Conservation (phyloP, 1,140 invertebrate genomes). For the Teleogryllus occipitalis region DNA sequence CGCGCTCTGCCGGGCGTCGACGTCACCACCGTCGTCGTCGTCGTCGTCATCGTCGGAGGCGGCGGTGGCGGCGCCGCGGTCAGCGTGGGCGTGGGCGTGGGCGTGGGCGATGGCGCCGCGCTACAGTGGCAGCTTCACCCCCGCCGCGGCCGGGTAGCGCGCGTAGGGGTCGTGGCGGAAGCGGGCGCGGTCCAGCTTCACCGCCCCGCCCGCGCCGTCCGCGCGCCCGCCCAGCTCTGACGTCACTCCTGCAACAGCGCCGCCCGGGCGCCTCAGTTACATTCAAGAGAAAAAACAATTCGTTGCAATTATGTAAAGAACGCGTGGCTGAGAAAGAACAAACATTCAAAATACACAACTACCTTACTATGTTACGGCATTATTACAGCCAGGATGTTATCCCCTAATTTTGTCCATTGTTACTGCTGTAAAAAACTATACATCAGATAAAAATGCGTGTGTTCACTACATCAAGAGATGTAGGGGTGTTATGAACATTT, state of each 20-base stretch:
- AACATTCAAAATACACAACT: no score
- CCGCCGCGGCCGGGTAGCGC: constrained; percentile 14
- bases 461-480: no score
- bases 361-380: no score
- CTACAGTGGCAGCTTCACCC: constrained; percentile 24
- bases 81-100: constrained; percentile 27
- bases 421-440: no score
- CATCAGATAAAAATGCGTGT: no score
- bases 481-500: no score
- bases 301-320: no score
- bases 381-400: no score
- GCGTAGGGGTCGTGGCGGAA: constrained; percentile 27
- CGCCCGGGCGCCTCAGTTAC: no score
- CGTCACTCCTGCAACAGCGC: constrained; percentile 8
- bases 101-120: background rate
- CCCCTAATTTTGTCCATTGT: no score
- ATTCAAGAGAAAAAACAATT: no score
- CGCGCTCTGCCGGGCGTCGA: constrained; percentile 53
- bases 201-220: constrained; percentile 16
- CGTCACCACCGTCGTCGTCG: constrained; percentile 67
- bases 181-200: constrained; percentile 24
- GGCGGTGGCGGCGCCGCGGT: constrained; percentile 63
- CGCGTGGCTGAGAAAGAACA: no score
- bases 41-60: constrained; percentile 63
- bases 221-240: constrained; percentile 8